Conservation (phyloP, 2,888 invertebrate species). For the Ornithoptera alexandrae region DNA sequence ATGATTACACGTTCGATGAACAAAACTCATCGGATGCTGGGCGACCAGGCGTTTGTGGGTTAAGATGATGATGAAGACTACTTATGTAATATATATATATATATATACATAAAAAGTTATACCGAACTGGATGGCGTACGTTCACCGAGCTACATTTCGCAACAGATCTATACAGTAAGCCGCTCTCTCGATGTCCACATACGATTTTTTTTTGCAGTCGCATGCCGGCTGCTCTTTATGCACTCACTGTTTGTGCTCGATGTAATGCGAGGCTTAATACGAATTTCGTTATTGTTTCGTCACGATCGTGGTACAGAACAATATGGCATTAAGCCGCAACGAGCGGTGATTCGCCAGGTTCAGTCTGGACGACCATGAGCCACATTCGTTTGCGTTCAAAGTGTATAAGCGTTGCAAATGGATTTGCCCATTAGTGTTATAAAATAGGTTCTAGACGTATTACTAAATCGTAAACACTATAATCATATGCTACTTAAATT, state of each 20-base stretch:
- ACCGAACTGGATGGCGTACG: conserved; percentile 1
- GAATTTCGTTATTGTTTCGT: conserved; percentile 19
- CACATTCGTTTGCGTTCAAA: conserved; percentile 16
- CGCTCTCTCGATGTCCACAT: conserved; percentile 12
- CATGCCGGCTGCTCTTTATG: conserved; percentile 11
- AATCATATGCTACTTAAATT: conserved; percentile 1
- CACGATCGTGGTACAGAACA: conserved; percentile 7
- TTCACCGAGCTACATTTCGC: conserved; percentile 21
- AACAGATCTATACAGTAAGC: conserved; percentile 7
- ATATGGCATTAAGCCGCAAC: conserved; percentile 14
- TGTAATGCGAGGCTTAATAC: conserved; percentile 10
- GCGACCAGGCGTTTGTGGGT: too few relatives aligned
- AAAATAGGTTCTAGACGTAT: neutral
- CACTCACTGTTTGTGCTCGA: neutral
- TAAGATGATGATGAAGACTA: neutral
- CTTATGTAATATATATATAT: neutral
- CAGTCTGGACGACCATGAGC: conserved; percentile 24
- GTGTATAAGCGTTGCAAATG: conserved; percentile 18
- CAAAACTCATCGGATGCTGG: too few relatives aligned
- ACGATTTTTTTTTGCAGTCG: conserved; percentile 11
- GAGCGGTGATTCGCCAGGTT: conserved; percentile 20
- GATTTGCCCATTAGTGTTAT: conserved; percentile 12
- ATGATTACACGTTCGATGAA: too few relatives aligned
- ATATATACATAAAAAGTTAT: neutral
- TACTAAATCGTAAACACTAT: neutral